Evolutionary conservation across 2,888 invertebrate species (phyloP), one percentile per base, ranked within the genome.

Genomic region (Sesia apiformis): DNA sequence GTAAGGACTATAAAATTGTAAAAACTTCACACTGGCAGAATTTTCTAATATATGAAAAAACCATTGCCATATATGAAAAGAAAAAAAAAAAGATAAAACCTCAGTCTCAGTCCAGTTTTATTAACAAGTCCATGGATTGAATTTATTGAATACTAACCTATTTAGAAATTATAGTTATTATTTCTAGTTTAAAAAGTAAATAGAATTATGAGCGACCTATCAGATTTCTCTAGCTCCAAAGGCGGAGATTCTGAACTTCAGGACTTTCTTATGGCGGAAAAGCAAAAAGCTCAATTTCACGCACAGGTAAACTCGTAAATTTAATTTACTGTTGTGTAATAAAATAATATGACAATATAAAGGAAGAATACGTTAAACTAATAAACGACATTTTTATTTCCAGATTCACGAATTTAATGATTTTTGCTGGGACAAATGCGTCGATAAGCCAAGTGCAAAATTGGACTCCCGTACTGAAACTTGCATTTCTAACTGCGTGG

Each of bases 391-490:
- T 6, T 38, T 51, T 51, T 51, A 8, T 61, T 91, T 90, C 56
- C 76, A 98, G 97, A 95, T 98, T 60, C 96, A 97, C 69, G 95
- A 96, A 78, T 95, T 98, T 77, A 97, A 96, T 68, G 97, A 97
- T 70, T 93, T 96, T 62, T 98, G 98, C 78, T 98, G 98, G 98
- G 98, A 98, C 23, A 96, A 97, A 77, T 98, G 98, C 76, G 92
- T 98, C 42, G 97, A 97, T 55, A 97, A 96, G 72, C 97, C 97
- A 4, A 93, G 95, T 42, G 92, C 93, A 51, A 97, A 97, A 84
- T 80, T 98, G 62, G 98, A 98, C 76, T 93, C 94, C 55, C 92
- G 93, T 67, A 96, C 97, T 1, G 98, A 98, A 85, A 94, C 95
- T 0, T 98, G 98, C 72, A 88, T 98, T 55, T 92, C 92, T 8